phyloP scores from a whole-genome alignment of 1,140 invertebrate species.

The Drepana arcuata region DNA sequence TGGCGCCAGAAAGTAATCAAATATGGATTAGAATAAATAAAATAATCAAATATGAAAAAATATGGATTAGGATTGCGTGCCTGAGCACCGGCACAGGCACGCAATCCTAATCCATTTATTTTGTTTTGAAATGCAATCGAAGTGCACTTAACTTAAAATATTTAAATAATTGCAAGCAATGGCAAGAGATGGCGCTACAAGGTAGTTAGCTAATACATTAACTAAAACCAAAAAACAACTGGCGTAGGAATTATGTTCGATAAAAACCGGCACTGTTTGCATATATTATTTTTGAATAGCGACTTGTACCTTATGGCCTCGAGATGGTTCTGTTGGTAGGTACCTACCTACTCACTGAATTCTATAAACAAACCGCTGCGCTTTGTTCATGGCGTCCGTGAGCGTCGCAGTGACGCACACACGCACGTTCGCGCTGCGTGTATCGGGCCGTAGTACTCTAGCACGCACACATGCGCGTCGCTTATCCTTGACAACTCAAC shows the following conservation, averaged over 20 bases:
- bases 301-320: neutral
- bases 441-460: slow-evolving; percentile 7
- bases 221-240: neutral
- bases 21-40: neutral
- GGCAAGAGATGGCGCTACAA: slow-evolving; percentile 19
- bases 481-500: slow-evolving; percentile 40
- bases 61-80: neutral
- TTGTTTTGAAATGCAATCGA: neutral
- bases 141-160: neutral
- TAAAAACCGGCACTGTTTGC: slow-evolving; percentile 26
- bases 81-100: too few relatives aligned
- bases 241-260: slow-evolving; percentile 12
- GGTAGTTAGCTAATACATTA: too few relatives aligned
- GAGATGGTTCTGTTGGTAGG: slow-evolving; percentile 5
- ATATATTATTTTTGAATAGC: slow-evolving; percentile 35
- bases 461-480: slow-evolving; percentile 19
- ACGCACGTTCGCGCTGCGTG: slow-evolving; percentile 12
- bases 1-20: neutral
- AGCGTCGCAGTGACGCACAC: slow-evolving; percentile 23
- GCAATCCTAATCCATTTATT: too few relatives aligned
- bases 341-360: slow-evolving; percentile 27
- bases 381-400: slow-evolving; percentile 31
- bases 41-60: slow-evolving; percentile 3
- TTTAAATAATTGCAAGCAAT: neutral
- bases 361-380: slow-evolving; percentile 41